Base-by-base conservation (phyloP, 2,888 invertebrate species). In the Smittia aterrima region DNA sequence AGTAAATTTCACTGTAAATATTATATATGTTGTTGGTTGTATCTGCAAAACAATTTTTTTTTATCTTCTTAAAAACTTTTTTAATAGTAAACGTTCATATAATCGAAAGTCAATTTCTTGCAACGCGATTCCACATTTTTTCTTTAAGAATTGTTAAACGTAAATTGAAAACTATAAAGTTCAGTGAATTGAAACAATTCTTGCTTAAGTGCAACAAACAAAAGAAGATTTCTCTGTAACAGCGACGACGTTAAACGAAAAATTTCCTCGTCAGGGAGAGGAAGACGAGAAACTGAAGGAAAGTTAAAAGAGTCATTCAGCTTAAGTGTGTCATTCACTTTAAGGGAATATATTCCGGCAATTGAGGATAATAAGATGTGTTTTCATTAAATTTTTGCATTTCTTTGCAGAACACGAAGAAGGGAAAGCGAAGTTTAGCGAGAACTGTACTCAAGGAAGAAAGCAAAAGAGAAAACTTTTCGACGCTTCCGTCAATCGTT, bases 311-410 rank as follows among this genome's bases (percentile, higher is more conserved):
- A 66, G 64, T 66, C 64, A 27, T 66, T 66, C n/a, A 4, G 22
- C n/a, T 66, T 66, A 66, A 66, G 64, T 66, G 64, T 27, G 32
- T n/a, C 64, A 66, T 66, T 66, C 27, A 66, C 64, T 66, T 27
- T 27, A 66, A 66, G n/a, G 18, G 64, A 32, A 66, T 25, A 27
- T 27, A 32, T 66, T 66, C 27, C 18, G 25, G 25, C 32, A 27
- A 27, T 66, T 66, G 13, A 22, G 27, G 64, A 66, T 66, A 66
- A 66, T 66, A 66, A 66, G 64, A 66, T 66, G 20, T 58, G 58
- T 18, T 58, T 58, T 58, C 58, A 58, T 58, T 58, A 58, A 18
- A 58, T 58, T 58, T 58, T 22, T 58, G 58, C 58, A 58, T 20
- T 64, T 64, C 20, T 64, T 24, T 25, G 58, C 22, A 58, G 16